These are phyloP conservation scores for Scartelaos histophorus DNA, from an alignment of 2,113 vertebrate species.

Conservation along the genomic window DNA sequence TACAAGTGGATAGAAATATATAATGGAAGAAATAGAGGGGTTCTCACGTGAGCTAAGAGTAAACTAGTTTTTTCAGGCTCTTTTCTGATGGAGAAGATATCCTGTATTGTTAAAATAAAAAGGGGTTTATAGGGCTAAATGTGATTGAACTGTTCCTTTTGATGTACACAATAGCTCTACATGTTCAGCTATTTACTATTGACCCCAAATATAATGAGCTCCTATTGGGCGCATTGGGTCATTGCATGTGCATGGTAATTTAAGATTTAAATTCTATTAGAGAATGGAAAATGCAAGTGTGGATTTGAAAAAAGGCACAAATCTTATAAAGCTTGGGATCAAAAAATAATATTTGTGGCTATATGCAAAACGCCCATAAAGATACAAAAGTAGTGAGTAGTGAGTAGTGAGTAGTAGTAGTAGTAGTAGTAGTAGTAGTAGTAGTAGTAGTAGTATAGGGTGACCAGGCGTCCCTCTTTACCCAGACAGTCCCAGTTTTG, in stretches of 20 bases:
- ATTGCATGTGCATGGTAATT: not conserved
- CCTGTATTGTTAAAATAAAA: not conserved
- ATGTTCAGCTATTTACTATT: not conserved
- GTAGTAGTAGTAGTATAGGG: no score
- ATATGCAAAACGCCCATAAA: no score
- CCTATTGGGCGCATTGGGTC: not conserved
- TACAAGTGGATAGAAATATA: slow-evolving; percentile 40
- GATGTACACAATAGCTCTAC: not conserved
- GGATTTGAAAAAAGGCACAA: no score
- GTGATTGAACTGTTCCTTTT: slow-evolving; percentile 3
- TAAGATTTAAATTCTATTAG: not conserved
- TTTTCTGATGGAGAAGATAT: not conserved
- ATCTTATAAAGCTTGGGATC: no score
- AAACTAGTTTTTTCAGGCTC: slow-evolving; percentile 18
- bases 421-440: no score
- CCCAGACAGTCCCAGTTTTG: no score
- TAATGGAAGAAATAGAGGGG: slow-evolving; percentile 23
- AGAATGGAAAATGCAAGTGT: not conserved
- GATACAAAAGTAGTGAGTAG: no score
- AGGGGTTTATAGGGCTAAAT: not conserved
- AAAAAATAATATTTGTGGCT: no score
- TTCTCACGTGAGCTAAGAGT: slow-evolving; percentile 44
- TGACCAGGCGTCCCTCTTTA: no score
- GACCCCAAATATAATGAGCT: not conserved
- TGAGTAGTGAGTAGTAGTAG: no score